phyloP scores from a whole-genome alignment of 2,113 vertebrate species.

The Daboia siamensis region DNA sequence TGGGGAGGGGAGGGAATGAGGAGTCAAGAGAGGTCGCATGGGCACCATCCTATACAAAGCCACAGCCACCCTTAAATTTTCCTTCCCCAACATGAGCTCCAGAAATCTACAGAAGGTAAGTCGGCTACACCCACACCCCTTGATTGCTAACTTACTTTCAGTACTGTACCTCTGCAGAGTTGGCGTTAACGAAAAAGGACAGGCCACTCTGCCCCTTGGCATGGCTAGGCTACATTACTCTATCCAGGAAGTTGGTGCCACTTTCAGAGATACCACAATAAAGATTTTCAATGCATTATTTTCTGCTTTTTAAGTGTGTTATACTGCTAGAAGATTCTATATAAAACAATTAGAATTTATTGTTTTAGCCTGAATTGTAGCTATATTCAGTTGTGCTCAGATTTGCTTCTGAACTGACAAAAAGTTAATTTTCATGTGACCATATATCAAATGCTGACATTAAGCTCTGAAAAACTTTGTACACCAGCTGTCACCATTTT shows the following conservation, averaged over 20 bases:
- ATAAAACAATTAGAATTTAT: background rate
- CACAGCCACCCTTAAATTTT: too few species aligned
- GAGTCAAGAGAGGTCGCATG: too few species aligned
- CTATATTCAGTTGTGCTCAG: background rate
- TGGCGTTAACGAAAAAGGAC: too few species aligned
- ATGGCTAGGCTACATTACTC: background rate
- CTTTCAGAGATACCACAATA: background rate
- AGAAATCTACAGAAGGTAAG: too few species aligned
- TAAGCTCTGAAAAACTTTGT: constrained; percentile 15
- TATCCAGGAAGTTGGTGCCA: background rate
- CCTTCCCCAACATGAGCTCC: too few species aligned
- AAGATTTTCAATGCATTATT: background rate
- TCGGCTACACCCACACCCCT: too few species aligned
- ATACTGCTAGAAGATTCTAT: background rate
- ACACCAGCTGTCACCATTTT: background rate
- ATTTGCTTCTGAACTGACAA: background rate
- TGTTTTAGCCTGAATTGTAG: background rate
- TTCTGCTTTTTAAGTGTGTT: background rate
- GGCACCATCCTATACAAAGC: too few species aligned
- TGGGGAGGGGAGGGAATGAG: too few species aligned
- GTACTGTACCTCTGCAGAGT: too few species aligned
- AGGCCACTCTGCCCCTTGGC: background rate
- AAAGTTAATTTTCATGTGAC: background rate
- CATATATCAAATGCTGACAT: background rate
- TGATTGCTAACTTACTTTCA: too few species aligned